Evolutionary conservation across 2,888 invertebrate genomes (phyloP).

Genomic region (Xylota segnis): DNA sequence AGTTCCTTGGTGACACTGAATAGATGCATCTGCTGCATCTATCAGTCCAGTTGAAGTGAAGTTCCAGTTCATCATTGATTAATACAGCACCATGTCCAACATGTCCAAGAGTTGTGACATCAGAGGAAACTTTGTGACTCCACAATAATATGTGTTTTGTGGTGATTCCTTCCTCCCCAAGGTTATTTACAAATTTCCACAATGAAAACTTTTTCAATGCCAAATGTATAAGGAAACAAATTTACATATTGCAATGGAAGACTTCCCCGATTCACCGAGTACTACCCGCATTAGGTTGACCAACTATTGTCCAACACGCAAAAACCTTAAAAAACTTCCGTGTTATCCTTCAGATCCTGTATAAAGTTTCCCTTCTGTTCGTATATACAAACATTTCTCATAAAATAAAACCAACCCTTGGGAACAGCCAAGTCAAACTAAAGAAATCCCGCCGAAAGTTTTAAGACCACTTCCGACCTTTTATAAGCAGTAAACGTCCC

Average conservation of each 20-base stretch:
- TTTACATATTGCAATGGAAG: slow-evolving; percentile 18
- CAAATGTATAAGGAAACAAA: background rate
- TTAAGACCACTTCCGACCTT: slow-evolving; percentile 58
- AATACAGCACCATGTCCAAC: no score
- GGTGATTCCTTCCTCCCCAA: background rate
- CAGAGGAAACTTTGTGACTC: no score
- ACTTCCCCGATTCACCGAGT: background rate
- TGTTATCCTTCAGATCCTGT: background rate
- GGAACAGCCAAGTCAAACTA: slow-evolving; percentile 49
- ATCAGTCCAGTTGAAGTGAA: no score
- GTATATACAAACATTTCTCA: slow-evolving; percentile 29
- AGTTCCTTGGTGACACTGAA: no score
- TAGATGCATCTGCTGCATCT: no score
- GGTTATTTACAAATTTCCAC: slow-evolving; percentile 3
- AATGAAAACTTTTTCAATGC: slow-evolving; percentile 5
- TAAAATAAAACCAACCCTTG: slow-evolving; percentile 45
- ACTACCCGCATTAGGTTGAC: slow-evolving; percentile 13
- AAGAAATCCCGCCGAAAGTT: slow-evolving; percentile 50
- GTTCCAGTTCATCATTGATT: no score
- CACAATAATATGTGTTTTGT: no score
- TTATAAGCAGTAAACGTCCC: slow-evolving; percentile 49
- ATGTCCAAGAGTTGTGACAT: no score
- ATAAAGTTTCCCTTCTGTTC: slow-evolving; percentile 13
- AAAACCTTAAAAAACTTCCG: slow-evolving; percentile 7
- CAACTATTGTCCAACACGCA: slow-evolving; percentile 13